phyloP scores from a whole-genome alignment of 2,888 invertebrate genomes.

The Nephrotoma appendiculata region DNA sequence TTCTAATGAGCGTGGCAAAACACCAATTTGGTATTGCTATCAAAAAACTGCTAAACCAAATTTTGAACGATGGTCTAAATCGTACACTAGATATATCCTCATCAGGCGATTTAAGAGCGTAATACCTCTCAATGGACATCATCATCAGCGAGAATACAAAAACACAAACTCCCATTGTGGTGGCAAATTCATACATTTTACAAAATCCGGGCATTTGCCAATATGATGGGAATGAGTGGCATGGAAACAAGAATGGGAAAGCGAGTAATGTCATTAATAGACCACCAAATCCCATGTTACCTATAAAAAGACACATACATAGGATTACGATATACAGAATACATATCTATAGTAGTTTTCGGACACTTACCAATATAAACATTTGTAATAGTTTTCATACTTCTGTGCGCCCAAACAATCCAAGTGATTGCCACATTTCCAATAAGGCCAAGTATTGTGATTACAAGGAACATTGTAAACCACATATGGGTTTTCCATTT shows the following conservation, averaged over 20 bases:
- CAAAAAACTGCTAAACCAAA: background rate
- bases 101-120: background rate
- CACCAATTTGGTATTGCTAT: background rate
- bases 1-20: background rate
- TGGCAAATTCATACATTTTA: background rate
- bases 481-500: background rate
- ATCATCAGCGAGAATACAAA: background rate
- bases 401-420: background rate
- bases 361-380: background rate
- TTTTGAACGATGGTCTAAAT: background rate
- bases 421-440: background rate
- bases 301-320: background rate
- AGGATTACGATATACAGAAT: background rate
- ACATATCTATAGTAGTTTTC: too few species aligned
- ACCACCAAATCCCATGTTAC: background rate
- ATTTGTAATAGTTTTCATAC: background rate
- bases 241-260: background rate
- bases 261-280: background rate
- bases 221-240: background rate
- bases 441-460: background rate
- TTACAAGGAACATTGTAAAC: background rate
- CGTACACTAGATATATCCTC: background rate
- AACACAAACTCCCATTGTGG: background rate
- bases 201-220: background rate
- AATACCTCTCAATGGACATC: background rate